phyloP scores from a whole-genome alignment of 2,888 invertebrate genomes.

The Callyntrura guangdongensis region DNA sequence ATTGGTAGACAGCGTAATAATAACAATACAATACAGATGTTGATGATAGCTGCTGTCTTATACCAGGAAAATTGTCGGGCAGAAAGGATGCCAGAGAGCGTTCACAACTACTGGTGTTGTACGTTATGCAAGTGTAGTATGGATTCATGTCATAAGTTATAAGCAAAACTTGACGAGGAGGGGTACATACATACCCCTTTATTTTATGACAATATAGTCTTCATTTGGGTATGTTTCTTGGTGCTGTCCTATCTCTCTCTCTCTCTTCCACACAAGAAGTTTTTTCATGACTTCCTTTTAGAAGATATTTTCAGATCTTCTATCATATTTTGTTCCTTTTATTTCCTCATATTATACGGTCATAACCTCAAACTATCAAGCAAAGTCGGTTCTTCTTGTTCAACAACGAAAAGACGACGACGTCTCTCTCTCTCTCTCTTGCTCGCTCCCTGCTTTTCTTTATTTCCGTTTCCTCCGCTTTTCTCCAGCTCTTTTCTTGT shows the following conservation, averaged over 20 bases:
- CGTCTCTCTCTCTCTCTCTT: too few species aligned
- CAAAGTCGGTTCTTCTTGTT: constrained; percentile 54
- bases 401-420: constrained; percentile 40
- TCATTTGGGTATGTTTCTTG: not conserved
- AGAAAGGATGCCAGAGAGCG: constrained; percentile 26
- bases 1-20: constrained; percentile 4
- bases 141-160: not conserved
- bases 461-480: constrained; percentile 61
- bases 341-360: constrained; percentile 71
- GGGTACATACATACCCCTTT: constrained; percentile 44
- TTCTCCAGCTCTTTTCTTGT: constrained; percentile 17
- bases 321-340: constrained; percentile 74
- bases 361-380: constrained; percentile 74
- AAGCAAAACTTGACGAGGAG: constrained; percentile 17
- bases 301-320: constrained; percentile 69
- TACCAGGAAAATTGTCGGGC: constrained; percentile 22
- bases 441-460: constrained; percentile 56
- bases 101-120: not conserved
- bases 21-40: constrained; percentile 72
- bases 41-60: constrained; percentile 70
- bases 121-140: too few species aligned
- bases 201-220: constrained; percentile 10
- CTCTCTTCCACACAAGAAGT: not conserved
- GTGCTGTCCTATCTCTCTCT: not conserved
- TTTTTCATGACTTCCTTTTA: constrained; percentile 71